Evolutionary conservation across 2,888 invertebrate genomes (phyloP), one percentile per base, ranked within the genome.

Genomic region (Mongoloraphidia duomilia): DNA sequence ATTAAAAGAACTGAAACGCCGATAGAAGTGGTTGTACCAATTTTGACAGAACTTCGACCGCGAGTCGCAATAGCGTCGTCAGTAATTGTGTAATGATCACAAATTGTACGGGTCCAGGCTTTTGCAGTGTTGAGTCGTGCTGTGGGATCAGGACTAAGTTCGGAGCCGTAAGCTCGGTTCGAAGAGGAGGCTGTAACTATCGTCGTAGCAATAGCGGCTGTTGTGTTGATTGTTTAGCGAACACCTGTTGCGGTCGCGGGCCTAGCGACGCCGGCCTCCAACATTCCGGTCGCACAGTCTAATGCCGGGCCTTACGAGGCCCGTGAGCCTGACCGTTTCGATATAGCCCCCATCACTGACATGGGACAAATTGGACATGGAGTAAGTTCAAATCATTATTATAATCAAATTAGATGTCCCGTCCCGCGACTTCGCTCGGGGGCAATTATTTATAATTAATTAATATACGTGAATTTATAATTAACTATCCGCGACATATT

Each of bases 241-340:
- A 14, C 44, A 44, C 36, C 35, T 36, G 37, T 36, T 44, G 26
- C 26, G 26, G 26, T 26, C 26, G 26, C 26, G 26, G 26, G 26
- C 26, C 26, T 6, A 26, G 26, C 26, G 26, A 26, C 26, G 26
- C 26, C 11, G 48, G 52, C 52, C 52, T 58, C 48, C 65, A 70
- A 68, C 64, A 70, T 70, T 70, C 70, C 69, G 54, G 69, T 70
- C 52, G 68, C 67, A 46, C 65, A 63, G 57, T 60, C 61, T 51
- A 63, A 65, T 61, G 63, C 63, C 61, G 65, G 65, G 59, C 61
- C 61, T 55, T 60, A 61, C 60, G 48, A 48, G 43, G 48, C 48
- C 43, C 48, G 48, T 17, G 12, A 42, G 14, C 48, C 48, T 8
- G 36, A 43, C 12, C 26, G 12, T 11, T 39, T 46, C 34, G 48